A percentile compares a stretch with the other conserved stretches of the same genome.
phyloP scores from a whole-genome alignment of 2,888 invertebrate species.

The Nudaria mundana region DNA sequence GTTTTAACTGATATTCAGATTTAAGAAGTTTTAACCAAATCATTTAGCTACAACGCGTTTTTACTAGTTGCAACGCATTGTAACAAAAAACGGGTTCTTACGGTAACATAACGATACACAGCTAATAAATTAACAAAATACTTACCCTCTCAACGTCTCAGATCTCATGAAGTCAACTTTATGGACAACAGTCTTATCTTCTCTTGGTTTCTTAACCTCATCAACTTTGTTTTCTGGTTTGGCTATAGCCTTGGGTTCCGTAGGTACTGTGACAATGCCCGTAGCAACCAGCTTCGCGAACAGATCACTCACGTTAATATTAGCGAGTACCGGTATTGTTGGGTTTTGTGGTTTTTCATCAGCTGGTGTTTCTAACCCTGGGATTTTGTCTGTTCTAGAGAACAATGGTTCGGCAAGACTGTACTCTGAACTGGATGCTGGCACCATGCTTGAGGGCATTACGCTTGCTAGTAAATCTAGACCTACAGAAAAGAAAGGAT shows the following conservation, averaged over 20 bases:
- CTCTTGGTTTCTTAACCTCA: constrained; percentile 43
- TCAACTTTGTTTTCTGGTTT: constrained; percentile 42
- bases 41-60: too few species aligned
- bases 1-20: too few species aligned
- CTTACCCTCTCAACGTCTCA: constrained; percentile 88
- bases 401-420: constrained; percentile 72
- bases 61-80: too few species aligned
- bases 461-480: constrained; percentile 85
- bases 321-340: constrained; percentile 49
- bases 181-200: constrained; percentile 73
- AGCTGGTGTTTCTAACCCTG: constrained; percentile 58
- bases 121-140: constrained; percentile 25
- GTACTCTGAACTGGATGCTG: constrained; percentile 80
- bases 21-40: too few species aligned
- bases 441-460: constrained; percentile 82
- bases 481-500: constrained; percentile 42
- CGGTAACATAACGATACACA: too few species aligned
- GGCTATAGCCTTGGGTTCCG: constrained; percentile 39
- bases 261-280: constrained; percentile 69
- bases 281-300: constrained; percentile 92
- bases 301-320: constrained; percentile 89
- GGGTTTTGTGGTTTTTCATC: constrained; percentile 51
- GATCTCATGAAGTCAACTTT: constrained; percentile 85
- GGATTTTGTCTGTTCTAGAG: constrained; percentile 53
- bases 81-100: too few species aligned